Conservation (phyloP, 2,113 vertebrate species). For the Podiceps cristatus region DNA sequence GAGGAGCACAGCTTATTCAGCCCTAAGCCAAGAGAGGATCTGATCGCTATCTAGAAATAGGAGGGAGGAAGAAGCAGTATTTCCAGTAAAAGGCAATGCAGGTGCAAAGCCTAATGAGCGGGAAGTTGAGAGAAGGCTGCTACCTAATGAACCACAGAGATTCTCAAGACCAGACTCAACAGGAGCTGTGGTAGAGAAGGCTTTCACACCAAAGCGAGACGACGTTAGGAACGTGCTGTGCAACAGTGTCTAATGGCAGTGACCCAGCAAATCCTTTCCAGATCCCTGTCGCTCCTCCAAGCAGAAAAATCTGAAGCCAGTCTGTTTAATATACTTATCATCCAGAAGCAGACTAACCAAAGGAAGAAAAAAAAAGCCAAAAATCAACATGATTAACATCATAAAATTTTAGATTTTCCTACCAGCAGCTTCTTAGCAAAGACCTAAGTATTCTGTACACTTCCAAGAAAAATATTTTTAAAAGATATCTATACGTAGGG, state of each 20-base stretch:
- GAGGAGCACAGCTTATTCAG: not conserved
- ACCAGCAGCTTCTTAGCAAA: not conserved
- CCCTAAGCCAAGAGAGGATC: not conserved
- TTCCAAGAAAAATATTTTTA: not conserved
- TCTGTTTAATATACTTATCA: not conserved
- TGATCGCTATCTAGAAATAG: not conserved
- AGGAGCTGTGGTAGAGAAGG: not conserved
- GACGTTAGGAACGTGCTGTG: not conserved
- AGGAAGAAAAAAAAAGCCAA: not conserved
- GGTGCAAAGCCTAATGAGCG: conserved; percentile 3
- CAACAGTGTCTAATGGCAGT: not conserved
- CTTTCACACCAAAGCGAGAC: not conserved
- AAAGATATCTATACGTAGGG: not conserved
- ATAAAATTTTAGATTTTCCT: not conserved
- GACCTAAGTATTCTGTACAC: not conserved
- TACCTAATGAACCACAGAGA: not conserved
- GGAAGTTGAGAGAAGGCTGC: not conserved
- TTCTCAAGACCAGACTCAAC: not conserved
- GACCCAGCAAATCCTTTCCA: conserved; percentile 37
- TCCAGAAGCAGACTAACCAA: not conserved
- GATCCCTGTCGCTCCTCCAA: not conserved
- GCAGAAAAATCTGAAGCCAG: not conserved
- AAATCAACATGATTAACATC: not conserved
- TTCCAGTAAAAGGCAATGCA: not conserved
- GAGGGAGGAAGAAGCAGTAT: not conserved